Conservation (phyloP, 2,888 invertebrate species). For the Aspidiotus rigidus region DNA sequence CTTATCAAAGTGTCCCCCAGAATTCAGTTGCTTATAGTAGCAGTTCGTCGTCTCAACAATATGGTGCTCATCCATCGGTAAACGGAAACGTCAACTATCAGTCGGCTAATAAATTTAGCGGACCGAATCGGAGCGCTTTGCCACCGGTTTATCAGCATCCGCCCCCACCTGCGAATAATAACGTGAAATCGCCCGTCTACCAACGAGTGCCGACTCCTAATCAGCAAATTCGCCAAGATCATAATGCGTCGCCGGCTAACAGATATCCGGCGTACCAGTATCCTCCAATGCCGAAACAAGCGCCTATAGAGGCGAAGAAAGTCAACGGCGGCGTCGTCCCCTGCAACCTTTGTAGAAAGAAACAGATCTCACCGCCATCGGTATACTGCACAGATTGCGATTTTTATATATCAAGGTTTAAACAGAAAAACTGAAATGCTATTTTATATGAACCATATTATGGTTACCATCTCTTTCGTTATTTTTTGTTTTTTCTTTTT, state of each 20-base stretch:
- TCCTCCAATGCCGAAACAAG: constrained; percentile 50
- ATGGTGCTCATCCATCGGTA: constrained; percentile 7
- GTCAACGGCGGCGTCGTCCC: constrained; percentile 45
- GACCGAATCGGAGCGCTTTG: constrained; percentile 12
- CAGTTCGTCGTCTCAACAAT: constrained; percentile 14
- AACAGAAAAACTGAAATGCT: constrained; percentile 46
- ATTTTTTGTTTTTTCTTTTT: too few relatives aligned
- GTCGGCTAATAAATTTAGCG: background rate
- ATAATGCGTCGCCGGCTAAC: constrained; percentile 20
- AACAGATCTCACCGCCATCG: constrained; percentile 64
- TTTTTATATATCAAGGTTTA: constrained; percentile 80
- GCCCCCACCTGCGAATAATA: constrained; percentile 39
- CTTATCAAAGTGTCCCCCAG: constrained; percentile 24
- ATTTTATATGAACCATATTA: background rate
- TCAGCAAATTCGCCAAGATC: constrained; percentile 35
- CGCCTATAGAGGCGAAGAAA: constrained; percentile 35
- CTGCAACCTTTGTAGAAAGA: constrained; percentile 81
- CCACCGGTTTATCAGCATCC: constrained; percentile 41
- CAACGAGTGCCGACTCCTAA: constrained; percentile 40
- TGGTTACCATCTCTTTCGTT: background rate
- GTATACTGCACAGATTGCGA: constrained; percentile 85
- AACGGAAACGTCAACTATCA: background rate
- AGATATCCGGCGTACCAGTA: constrained; percentile 54
- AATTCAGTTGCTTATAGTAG: background rate
- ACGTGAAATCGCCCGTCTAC: constrained; percentile 36